Conservation (phyloP, 2,888 invertebrate genomes). For the Macrostomum cliftonense region DNA sequence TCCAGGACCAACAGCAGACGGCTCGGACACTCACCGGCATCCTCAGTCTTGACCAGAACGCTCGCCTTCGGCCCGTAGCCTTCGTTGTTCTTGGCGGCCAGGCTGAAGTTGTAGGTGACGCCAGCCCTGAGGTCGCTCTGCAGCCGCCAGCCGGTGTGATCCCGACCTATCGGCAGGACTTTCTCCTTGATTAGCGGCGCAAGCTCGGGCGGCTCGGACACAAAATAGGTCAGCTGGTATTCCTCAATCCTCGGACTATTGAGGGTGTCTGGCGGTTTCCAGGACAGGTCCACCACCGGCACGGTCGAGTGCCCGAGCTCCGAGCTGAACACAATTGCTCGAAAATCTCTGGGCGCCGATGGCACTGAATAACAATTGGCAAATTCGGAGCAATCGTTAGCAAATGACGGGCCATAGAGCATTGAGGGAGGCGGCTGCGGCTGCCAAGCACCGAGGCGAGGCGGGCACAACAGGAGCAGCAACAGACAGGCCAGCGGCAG, state of each 20-base stretch:
- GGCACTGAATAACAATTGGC: constrained; percentile 51
- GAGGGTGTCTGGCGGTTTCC: constrained; percentile 58
- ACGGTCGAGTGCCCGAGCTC: constrained; percentile 30
- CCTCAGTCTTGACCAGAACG: constrained; percentile 77
- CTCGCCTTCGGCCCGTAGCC: constrained; percentile 87
- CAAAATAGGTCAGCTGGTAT: background rate
- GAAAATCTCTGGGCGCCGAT: constrained; percentile 74
- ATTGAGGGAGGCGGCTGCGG: too few relatives aligned
- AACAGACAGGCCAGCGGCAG: too few relatives aligned
- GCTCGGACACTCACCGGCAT: constrained; percentile 65
- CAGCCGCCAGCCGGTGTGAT: constrained; percentile 33
- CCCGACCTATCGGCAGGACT: background rate
- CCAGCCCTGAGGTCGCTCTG: constrained; percentile 78
- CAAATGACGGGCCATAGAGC: background rate
- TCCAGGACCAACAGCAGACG: too few relatives aligned
- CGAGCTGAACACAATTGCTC: constrained; percentile 48
- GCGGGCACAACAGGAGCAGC: too few relatives aligned
- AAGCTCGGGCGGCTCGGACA: background rate
- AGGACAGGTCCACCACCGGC: constrained; percentile 60
- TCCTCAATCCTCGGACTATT: background rate
- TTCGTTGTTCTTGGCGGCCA: constrained; percentile 72
- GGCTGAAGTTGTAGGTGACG: constrained; percentile 85
- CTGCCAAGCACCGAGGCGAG: too few relatives aligned
- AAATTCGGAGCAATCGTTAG: background rate
- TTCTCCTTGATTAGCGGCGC: background rate